Evolutionary conservation across 2,113 vertebrate genomes (phyloP), one percentile per base, ranked within the genome.

Genomic region (Naja naja): DNA sequence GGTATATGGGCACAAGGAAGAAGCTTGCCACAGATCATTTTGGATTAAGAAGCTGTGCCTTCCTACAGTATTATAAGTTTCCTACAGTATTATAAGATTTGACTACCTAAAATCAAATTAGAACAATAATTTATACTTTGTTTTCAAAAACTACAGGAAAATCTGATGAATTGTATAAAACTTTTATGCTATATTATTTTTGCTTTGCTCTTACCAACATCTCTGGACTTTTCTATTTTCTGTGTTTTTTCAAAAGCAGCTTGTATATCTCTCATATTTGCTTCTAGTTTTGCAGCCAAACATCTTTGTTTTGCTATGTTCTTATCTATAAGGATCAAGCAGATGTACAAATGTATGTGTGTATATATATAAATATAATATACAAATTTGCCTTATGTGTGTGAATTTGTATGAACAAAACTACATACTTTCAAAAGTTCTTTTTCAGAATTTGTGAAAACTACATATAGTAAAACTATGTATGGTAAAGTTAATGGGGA

Each of bases 251-350:
- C 64, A 22, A 49, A 34, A 56, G 14, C 39, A 92, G 53, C 43
- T 90, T 89, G 53, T 2, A 93, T 22, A n/a, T 89, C 92, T 90
- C 34, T 93, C 22, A 93, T 55, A 52, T 93, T 89, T 93, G 92
- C 92, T 52, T 93, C 69, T 85, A 93, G 27, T 85, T 93, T 93
- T 47, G 88, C 88, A 89, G 88, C 88, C 43, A 93, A 60, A 34
- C 11, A 54, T 55, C 16, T 89, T 86, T 30, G 69, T 85, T 93
- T 93, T 85, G 39, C 53, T 52, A 8, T 16, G 22, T 85, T 58
- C 43, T 93, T 54, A 86, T 58, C 92, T 93, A 11, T 47, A 89
- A 45, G 18, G 30, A 58, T 23, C 47, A 54, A 58, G 22, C 3
- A 85, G 39, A 49, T 64, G 10, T 64, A 58, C 2, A 23, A 22